Evolutionary conservation across 64 coral and sea anemone genomes (phyloP).

Genomic region (Porites australiensis): DNA sequence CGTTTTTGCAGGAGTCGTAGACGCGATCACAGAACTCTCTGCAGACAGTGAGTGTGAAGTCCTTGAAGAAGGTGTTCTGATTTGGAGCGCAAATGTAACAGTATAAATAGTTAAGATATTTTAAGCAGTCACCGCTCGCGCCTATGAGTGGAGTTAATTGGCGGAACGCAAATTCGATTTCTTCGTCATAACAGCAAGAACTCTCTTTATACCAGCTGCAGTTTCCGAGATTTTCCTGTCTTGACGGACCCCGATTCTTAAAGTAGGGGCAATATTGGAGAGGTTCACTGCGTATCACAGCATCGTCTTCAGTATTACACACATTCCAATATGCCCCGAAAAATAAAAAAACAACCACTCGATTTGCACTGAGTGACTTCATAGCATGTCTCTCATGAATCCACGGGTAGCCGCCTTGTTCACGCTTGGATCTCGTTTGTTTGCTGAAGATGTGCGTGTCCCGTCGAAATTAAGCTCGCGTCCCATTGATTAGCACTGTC

Average conservation of each 20-base stretch:
- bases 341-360: constrained; percentile 7
- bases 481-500: not conserved
- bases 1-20: constrained; percentile 77
- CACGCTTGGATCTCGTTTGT: not conserved
- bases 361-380: not conserved
- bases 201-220: constrained; percentile 97
- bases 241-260: constrained; percentile 88
- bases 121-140: constrained; percentile 64
- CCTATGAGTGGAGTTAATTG: constrained; percentile 71
- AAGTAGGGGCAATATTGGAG: constrained; percentile 97
- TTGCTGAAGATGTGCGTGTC: constrained; percentile 14
- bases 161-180: constrained; percentile 76
- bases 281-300: not conserved
- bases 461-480: not conserved
- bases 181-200: constrained; percentile 90
- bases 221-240: constrained; percentile 81
- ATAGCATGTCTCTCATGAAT: not conserved
- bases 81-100: constrained; percentile 98
- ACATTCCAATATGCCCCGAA: not conserved
- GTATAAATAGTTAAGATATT: constrained; percentile 87
- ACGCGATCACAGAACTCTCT: constrained; percentile 89
- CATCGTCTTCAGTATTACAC: constrained; percentile 5
- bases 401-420: not conserved
- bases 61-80: constrained; percentile 87
- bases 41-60: constrained; percentile 85